A percentile compares a stretch with the other conserved stretches of the same genome.
Evolutionary conservation across 2,888 invertebrate species (phyloP).

Genomic region (Didymodactylos carnosus): DNA sequence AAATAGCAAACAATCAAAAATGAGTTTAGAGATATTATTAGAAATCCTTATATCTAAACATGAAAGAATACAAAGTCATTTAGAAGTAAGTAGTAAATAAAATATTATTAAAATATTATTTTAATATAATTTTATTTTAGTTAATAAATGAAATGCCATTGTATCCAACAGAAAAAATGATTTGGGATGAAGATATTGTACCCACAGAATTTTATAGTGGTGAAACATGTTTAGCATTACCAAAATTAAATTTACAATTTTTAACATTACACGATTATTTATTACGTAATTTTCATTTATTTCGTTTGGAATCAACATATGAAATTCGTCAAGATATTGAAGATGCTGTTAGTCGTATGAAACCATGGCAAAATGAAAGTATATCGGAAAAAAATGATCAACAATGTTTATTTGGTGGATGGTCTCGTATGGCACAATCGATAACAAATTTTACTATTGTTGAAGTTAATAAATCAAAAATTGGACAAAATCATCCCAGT

Average conservation of each 20-base stretch:
- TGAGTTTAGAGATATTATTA: slow-evolving; percentile 7
- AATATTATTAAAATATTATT: not conserved
- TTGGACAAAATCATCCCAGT: slow-evolving; percentile 76
- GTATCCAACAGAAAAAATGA: slow-evolving; percentile 87
- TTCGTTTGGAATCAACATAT: slow-evolving; percentile 88
- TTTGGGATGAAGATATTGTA: slow-evolving; percentile 97
- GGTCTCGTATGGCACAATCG: slow-evolving; percentile 95
- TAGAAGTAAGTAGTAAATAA: slow-evolving; percentile 14
- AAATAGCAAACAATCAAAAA: not conserved
- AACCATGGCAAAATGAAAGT: slow-evolving; percentile 54
- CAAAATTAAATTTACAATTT: slow-evolving; percentile 91
- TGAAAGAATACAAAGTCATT: not conserved
- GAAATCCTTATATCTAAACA: not conserved
- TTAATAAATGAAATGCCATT: slow-evolving; percentile 79
- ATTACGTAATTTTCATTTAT: slow-evolving; percentile 83
- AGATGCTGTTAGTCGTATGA: slow-evolving; percentile 75
- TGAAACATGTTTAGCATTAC: slow-evolving; percentile 53
- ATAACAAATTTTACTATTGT: slow-evolving; percentile 76
- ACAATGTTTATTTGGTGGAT: slow-evolving; percentile 60
- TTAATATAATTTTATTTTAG: not conserved
- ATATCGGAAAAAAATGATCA: not conserved
- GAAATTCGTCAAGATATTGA: slow-evolving; percentile 91
- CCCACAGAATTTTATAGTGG: slow-evolving; percentile 58
- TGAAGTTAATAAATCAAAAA: slow-evolving; percentile 48
- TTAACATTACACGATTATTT: slow-evolving; percentile 92